A percentile compares a stretch with the other conserved stretches of the same genome.
phyloP scores from a whole-genome alignment of 2,888 invertebrate species.

The Crossocerus cetratus region DNA sequence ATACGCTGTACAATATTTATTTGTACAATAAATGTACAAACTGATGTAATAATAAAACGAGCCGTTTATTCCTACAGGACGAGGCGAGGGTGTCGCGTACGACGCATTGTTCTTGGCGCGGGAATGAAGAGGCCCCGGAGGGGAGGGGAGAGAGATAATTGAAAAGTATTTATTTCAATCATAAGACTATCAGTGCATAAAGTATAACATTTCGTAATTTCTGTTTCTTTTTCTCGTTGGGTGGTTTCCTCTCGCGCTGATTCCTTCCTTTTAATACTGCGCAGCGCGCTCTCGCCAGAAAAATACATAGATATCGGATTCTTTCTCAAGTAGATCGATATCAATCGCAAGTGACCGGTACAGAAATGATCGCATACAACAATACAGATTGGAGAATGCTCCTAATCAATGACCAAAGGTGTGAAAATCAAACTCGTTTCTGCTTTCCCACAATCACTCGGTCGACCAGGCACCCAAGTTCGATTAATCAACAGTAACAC shows the following conservation, averaged over 20 bases:
- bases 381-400: neutral
- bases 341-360: conserved; percentile 11
- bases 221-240: conserved; percentile 22
- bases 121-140: too few relatives aligned
- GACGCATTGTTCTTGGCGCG: too few relatives aligned
- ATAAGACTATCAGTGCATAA: conserved; percentile 44
- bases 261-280: conserved; percentile 16
- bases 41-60: conserved; percentile 36
- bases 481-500: too few relatives aligned
- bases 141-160: too few relatives aligned
- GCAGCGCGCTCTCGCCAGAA: conserved; percentile 36
- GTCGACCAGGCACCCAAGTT: too few relatives aligned
- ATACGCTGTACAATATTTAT: conserved; percentile 49
- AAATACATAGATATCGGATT: conserved; percentile 27
- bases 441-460: conserved; percentile 3
- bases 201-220: conserved; percentile 33
- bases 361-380: conserved; percentile 2
- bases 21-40: conserved; percentile 52
- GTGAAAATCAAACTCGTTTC: too few relatives aligned
- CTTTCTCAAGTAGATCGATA: conserved; percentile 5
- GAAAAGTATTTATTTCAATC: conserved; percentile 47
- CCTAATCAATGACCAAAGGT: too few relatives aligned
- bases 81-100: neutral
- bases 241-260: conserved; percentile 17
- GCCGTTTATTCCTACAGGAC: conserved; percentile 28